Base-by-base conservation (phyloP, 2,888 invertebrate species). In the Eudasyphora cyanicolor region DNA sequence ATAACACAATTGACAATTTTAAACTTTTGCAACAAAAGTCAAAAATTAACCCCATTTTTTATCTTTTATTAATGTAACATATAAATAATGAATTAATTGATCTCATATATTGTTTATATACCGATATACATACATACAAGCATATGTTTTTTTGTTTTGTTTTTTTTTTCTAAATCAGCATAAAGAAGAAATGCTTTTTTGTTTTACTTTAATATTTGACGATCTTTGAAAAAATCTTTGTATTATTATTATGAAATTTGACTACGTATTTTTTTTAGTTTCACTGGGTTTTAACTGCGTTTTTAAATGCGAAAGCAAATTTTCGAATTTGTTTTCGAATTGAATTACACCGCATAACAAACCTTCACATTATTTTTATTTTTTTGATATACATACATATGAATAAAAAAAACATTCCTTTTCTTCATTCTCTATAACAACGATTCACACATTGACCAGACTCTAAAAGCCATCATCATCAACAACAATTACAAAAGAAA, bases 61-160 rank as follows among this genome's bases (percentile, higher is more conserved):
- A n/a, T n/a, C 35, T 75, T 67, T 74, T 67, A 42, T 60, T 82
- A 76, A 42, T 51, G 60, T 76, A 57, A 71, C 49, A 76, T 76
- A 73, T 75, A 80, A 75, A 84, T 80, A n/a, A 74, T 80, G 79
- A 77, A 77, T n/a, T n/a, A n/a, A n/a, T 83, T 84, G 81, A 84
- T 84, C 84, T 85, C 84, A 82, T 76, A 73, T 71, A 71, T 71
- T 51, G n/a, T n/a, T 32, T 71, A 45, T 49, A 21, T 51, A 70
- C 45, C 45, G 21, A 42, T 24, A 24, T 49, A 51, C 67, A 38
- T 32, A 35, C 32, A 70, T n/a, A n/a, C n/a, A 29, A 17, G 24
- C 8, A 74, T 60, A 32, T 60, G 64, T 38, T 60, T 17, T 57
- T 74, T 74, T 57, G 24, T 54, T 42, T 24, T 24, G 2, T 49